Evolutionary conservation across 2,888 invertebrate species (phyloP).

Genomic region (Pristionchus exspectatus): DNA sequence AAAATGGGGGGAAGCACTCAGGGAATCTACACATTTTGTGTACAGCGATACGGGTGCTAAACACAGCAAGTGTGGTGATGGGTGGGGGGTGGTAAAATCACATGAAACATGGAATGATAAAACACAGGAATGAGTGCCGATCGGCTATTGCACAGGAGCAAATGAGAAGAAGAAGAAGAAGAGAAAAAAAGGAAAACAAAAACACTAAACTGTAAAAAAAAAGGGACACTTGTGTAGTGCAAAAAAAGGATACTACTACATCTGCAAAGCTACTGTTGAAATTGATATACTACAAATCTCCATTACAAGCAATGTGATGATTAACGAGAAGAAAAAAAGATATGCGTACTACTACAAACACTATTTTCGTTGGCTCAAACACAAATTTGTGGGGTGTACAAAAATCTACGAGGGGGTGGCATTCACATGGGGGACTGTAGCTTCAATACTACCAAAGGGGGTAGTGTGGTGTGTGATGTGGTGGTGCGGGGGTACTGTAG

Average conservation of each 20-base stretch:
- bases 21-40: slow-evolving; percentile 39
- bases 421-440: neutral
- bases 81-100: neutral
- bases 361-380: slow-evolving; percentile 11
- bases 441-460: neutral
- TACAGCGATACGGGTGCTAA: slow-evolving; percentile 23
- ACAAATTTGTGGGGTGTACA: neutral
- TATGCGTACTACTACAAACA: neutral
- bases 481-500: neutral
- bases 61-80: neutral
- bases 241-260: neutral
- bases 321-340: neutral
- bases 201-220: neutral
- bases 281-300: slow-evolving; percentile 25
- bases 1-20: neutral
- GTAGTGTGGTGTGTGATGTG: neutral
- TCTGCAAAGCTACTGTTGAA: slow-evolving; percentile 30
- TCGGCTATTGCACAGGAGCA: slow-evolving; percentile 13
- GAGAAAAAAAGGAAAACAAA: neutral
- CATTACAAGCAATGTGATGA: slow-evolving; percentile 2
- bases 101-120: slow-evolving; percentile 40
- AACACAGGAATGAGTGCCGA: slow-evolving; percentile 5
- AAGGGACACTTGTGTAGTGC: neutral
- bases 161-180: neutral
- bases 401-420: neutral